phyloP scores from a whole-genome alignment of 2,113 vertebrate genomes.

The Canis aureus region DNA sequence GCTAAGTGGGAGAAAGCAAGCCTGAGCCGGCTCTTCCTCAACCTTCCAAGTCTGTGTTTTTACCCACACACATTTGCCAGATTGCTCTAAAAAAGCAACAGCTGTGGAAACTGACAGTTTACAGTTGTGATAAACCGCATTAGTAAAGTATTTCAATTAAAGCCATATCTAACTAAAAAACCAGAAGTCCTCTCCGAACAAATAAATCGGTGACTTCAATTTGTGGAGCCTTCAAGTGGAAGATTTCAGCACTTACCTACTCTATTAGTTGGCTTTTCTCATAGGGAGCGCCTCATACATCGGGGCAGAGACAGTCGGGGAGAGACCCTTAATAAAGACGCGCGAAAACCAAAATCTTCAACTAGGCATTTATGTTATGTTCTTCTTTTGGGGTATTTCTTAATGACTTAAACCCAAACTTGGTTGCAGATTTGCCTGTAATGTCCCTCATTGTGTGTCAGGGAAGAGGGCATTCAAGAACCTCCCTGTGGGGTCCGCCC shows the following conservation, averaged over 20 bases:
- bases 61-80: constrained; percentile 74
- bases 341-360: neutral
- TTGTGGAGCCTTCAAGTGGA: neutral
- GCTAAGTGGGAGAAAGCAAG: constrained; percentile 1
- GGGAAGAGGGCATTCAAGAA: neutral
- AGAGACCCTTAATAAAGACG: neutral
- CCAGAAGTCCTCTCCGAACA: constrained; percentile 71
- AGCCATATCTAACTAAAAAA: constrained; percentile 78
- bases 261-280: neutral
- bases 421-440: neutral
- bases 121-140: constrained; percentile 80
- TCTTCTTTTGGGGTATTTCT: neutral
- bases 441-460: neutral
- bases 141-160: constrained; percentile 81
- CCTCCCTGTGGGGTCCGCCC: constrained; percentile 43
- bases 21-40: neutral
- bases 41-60: constrained; percentile 72
- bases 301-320: neutral
- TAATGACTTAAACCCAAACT: neutral
- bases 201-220: constrained; percentile 56
- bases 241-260: neutral
- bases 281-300: neutral
- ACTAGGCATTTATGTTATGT: neutral
- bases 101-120: constrained; percentile 82
- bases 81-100: constrained; percentile 81